Conservation (phyloP, 2,113 vertebrate genomes). For the Gallinago paraguaiae region DNA sequence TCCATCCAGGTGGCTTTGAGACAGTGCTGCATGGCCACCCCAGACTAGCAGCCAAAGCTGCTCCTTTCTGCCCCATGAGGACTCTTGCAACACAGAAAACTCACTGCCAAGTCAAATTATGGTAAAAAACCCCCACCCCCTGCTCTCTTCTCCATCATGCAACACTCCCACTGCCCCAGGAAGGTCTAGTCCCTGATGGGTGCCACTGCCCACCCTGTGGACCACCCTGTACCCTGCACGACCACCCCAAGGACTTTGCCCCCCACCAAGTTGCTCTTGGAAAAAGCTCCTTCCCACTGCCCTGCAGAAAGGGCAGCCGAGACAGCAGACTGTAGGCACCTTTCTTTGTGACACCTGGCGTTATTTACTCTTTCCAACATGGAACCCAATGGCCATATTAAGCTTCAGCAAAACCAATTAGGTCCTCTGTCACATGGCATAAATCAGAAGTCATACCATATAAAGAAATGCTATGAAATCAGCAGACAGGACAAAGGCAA, state of each 20-base stretch:
- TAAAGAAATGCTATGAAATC: not conserved
- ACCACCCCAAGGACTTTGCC: not conserved
- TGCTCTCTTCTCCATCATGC: accelerated
- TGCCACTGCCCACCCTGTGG: not conserved
- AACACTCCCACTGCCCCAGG: not conserved
- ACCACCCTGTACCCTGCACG: accelerated
- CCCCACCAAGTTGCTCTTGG: not conserved
- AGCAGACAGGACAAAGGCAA: not conserved
- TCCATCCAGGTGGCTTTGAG: accelerated
- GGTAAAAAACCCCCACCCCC: not conserved
- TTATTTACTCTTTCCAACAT: not conserved
- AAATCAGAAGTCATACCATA: not conserved
- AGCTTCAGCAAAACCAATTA: not conserved
- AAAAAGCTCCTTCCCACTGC: not conserved
- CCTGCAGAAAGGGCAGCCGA: not conserved
- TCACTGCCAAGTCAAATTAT: not conserved
- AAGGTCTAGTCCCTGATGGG: not conserved
- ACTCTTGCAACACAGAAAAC: not conserved
- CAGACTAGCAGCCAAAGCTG: not conserved
- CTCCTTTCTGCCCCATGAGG: not conserved
- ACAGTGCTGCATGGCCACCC: accelerated
- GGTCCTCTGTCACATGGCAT: not conserved
- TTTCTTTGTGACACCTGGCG: not conserved
- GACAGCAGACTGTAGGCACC: not conserved
- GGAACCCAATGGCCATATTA: not conserved